Percentiles rank a stretch among this genome's conserved stretches.
These are phyloP conservation scores for Drosophila ohnishii DNA, from an alignment of 1,140 invertebrate species.

Conservation along the genomic window DNA sequence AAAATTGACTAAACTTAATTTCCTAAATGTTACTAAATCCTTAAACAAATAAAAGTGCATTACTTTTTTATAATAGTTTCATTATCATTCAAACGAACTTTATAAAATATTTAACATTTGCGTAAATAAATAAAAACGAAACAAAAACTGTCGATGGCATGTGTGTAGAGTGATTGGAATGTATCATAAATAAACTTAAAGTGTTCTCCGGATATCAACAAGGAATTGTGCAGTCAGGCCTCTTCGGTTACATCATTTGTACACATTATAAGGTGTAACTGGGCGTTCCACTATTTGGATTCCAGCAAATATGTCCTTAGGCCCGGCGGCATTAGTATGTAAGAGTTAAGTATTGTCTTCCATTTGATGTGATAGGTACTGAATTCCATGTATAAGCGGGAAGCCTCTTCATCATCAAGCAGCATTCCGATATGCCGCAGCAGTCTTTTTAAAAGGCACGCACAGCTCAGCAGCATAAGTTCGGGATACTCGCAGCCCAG, in stretches of 20 bases:
- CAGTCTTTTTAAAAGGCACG: slow-evolving; percentile 28
- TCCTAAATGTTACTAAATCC: neutral
- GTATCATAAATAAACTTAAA: slow-evolving; percentile 6
- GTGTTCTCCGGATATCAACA: neutral
- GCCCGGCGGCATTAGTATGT: slow-evolving; percentile 25
- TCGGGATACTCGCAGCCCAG: slow-evolving; percentile 16
- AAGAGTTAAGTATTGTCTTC: slow-evolving; percentile 40
- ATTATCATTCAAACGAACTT: neutral
- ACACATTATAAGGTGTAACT: neutral
- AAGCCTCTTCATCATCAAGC: slow-evolving; percentile 32
- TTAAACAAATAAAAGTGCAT: neutral
- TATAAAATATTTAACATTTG: slow-evolving; percentile 16
- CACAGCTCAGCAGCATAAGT: slow-evolving; percentile 21
- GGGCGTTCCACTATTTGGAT: neutral
- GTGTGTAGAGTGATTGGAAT: slow-evolving; percentile 12
- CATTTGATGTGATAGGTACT: slow-evolving; percentile 41
- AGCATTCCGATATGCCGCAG: neutral
- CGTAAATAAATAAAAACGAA: slow-evolving; percentile 8
- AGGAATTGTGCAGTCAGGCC: neutral
- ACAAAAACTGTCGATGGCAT: slow-evolving; percentile 2
- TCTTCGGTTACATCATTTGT: neutral
- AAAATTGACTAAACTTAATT: too few species aligned
- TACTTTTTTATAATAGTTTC: neutral
- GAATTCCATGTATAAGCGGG: slow-evolving; percentile 21
- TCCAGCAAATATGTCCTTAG: slow-evolving; percentile 24